Evolutionary conservation across 2,797 vertebrate genomes (phyloP), one percentile per base, ranked within the genome.

Genomic region (Psittacula echo): DNA sequence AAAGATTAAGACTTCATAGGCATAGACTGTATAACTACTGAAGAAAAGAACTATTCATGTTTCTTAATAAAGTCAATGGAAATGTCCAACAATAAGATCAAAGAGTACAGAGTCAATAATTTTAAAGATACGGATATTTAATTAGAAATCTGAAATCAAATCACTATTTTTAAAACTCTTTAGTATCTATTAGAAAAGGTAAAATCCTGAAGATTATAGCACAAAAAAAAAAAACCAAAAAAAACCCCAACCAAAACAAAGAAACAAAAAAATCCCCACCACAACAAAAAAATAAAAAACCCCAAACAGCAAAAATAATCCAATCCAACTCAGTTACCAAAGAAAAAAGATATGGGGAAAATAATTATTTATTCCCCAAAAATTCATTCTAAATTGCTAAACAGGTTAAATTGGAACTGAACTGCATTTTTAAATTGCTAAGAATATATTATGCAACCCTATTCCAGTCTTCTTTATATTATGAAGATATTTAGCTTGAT

Each of bases 41-140:
- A 41, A 51, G 23, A 42, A 60, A 78, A 48, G 7, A 68, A 10
- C 7, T 53, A 15, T 3, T 37, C 2, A 1, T 48, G 10, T 32
- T 79, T 32, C 27, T 29, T 26, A 23, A 62, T 15, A 34, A 88
- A 62, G 42, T 30, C 15, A 48, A 3, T 60, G 7, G 32, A 83
- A 92, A 84, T 24, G 0, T 4, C 6, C 3, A 64, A 42, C 3
- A 53, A 42, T 44, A 39, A 75, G 47, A 58, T 45, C 18, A 70
- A 65, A 44, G 8, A 11, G 18, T 42, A 48, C 1, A 74, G 32
- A 50, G 45, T 0, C 21, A 1, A 1, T 42, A 30, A 53, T 41
- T 87, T 87, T 56, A 54, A 56, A 82, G 16, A 1, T 51, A 30
- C 1, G 1, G 3, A 1, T 30, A 78, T 62, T 39, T 81, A 61